Base-by-base conservation (phyloP, 2,113 vertebrate genomes). In the Coptodon rendalli region DNA sequence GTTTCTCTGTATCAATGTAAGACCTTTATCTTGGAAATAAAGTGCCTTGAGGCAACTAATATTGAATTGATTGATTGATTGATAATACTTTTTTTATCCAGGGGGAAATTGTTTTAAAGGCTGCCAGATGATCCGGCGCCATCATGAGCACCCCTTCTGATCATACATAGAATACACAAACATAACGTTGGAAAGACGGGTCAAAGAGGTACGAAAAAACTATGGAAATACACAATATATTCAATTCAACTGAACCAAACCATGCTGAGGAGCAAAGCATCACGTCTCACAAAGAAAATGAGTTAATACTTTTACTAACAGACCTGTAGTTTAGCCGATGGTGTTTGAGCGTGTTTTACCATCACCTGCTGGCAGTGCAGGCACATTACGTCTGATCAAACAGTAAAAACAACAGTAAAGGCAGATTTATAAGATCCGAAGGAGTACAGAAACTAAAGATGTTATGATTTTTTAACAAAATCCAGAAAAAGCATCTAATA, bases 361-460 rank as follows among this genome's bases (percentile, higher is more conserved):
- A 36, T 7, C 61, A 68, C 63, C 63, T 68, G 19, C 63, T 68
- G 63, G 11, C 7, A 9, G 63, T 1, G 40, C 6, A 2, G 63
- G 1, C 34, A 22, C 12, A 68, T 68, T 22, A 22, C 61, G 38
- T 1, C 34, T 0, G 0, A 38, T n/a, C 0, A 7, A 38, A 68
- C 2, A 22, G 19, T 68, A 14, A 68, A 68, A 14, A 40, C 36
- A 22, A 68, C 11, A 68, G 34, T 68, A 68, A 68, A 40, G 34
- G 36, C 36, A 34, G n/a, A 40, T 68, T 40, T 22, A 14, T 68
- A 13, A 40, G 6, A 22, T 13, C 34, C 40, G 45, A 17, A 48
- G 11, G 2, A 22, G 34, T 22, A 40, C 63, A 22, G 36, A 68
- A 5, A 24, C 36, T 4, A 22, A 22, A 22, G 17, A 66, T 0